Conservation (phyloP, 1,140 invertebrate genomes). For the Bradynema listronoti region DNA sequence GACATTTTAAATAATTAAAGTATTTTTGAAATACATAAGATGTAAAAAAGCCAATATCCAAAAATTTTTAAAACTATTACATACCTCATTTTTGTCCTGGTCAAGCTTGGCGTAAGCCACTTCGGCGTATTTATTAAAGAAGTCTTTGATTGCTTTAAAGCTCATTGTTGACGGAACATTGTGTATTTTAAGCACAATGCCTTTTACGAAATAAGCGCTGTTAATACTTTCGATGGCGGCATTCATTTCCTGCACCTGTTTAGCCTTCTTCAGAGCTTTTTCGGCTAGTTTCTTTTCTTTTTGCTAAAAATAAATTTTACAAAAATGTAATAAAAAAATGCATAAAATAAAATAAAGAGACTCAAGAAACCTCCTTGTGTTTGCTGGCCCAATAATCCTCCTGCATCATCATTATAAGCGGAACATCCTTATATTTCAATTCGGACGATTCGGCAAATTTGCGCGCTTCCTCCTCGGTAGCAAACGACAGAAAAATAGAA, state of each 20-base stretch:
- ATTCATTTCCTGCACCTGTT: conserved; percentile 42
- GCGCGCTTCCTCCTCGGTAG: conserved; percentile 66
- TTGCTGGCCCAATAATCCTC: conserved; percentile 68
- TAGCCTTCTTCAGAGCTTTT: conserved; percentile 38
- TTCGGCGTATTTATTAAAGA: conserved; percentile 49
- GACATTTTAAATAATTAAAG: conserved; percentile 13
- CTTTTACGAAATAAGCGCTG: conserved; percentile 42
- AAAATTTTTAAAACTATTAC: conserved; percentile 24
- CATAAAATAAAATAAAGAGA: conserved; percentile 13
- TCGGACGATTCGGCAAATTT: conserved; percentile 71
- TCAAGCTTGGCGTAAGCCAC: conserved; percentile 47
- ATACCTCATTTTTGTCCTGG: conserved; percentile 24
- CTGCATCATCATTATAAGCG: conserved; percentile 43
- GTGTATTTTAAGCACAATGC: conserved; percentile 45
- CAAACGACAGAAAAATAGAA: conserved; percentile 79
- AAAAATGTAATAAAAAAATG: conserved; percentile 22
- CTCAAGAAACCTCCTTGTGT: conserved; percentile 62
- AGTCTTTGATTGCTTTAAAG: conserved; percentile 36
- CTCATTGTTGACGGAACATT: conserved; percentile 30
- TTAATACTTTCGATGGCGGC: conserved; percentile 12
- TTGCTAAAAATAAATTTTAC: conserved; percentile 54
- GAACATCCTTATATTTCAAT: conserved; percentile 68
- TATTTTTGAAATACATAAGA: conserved; percentile 15
- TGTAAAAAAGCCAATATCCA: conserved; percentile 22
- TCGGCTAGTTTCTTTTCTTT: conserved; percentile 57